These are phyloP conservation scores for Drosophila algonquin DNA, from an alignment of 2,888 invertebrate species.

Conservation along the genomic window DNA sequence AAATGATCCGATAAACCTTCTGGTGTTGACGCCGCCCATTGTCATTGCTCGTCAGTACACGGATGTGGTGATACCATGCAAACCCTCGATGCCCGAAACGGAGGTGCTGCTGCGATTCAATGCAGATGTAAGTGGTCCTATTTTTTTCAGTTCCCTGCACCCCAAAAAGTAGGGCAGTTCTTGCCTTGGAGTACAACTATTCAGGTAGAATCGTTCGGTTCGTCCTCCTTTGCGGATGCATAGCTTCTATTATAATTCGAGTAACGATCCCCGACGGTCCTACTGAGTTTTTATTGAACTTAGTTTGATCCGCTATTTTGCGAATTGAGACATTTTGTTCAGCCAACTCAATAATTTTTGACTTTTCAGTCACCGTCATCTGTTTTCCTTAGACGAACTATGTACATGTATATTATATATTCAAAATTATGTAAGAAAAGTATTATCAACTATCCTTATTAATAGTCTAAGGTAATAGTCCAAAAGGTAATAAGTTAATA, in stretches of 20 bases:
- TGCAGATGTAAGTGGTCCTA: conserved; percentile 80
- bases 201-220: conserved; percentile 37
- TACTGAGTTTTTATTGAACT: too few species aligned
- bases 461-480: neutral
- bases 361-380: too few species aligned
- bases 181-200: too few species aligned
- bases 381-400: too few species aligned
- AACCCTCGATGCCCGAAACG: conserved; percentile 86
- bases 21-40: conserved; percentile 82
- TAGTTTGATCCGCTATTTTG: too few species aligned
- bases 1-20: conserved; percentile 84
- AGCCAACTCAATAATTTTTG: too few species aligned
- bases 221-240: conserved; percentile 41
- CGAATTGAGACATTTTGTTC: too few species aligned
- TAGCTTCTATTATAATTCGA: conserved; percentile 59
- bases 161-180: neutral
- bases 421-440: neutral
- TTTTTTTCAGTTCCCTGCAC: neutral
- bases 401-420: neutral
- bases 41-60: conserved; percentile 84
- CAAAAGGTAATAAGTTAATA: too few species aligned
- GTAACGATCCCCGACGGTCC: conserved; percentile 61
- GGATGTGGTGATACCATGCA: conserved; percentile 86
- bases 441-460: neutral
- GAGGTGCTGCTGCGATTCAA: conserved; percentile 84